phyloP scores from a whole-genome alignment of 2,888 invertebrate genomes.

The Pheosia gnoma region DNA sequence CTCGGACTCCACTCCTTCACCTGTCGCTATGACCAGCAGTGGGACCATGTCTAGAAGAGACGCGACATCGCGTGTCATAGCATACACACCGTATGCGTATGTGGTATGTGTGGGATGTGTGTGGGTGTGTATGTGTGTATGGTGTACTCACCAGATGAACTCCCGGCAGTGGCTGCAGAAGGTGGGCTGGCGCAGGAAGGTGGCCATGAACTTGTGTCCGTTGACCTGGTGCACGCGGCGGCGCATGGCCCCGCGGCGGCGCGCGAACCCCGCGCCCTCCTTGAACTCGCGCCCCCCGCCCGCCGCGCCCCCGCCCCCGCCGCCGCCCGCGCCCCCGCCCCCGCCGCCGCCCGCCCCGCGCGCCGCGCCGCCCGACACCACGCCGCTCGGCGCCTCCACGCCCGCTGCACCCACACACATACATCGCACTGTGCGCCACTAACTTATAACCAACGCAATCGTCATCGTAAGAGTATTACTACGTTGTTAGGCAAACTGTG shows the following conservation, averaged over 20 bases:
- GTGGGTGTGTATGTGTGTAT: not conserved
- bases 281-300: slow-evolving; percentile 92
- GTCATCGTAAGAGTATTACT: too few relatives aligned
- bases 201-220: slow-evolving; percentile 99
- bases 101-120: too few relatives aligned
- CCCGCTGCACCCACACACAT: slow-evolving; percentile 22
- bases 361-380: slow-evolving; percentile 13
- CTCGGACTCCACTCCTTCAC: too few relatives aligned
- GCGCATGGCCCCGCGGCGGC: slow-evolving; percentile 98
- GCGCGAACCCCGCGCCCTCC: slow-evolving; percentile 97
- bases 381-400: slow-evolving; percentile 36
- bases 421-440: not conserved
- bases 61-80: too few relatives aligned
- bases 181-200: slow-evolving; percentile 98
- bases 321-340: slow-evolving; percentile 16
- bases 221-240: slow-evolving; percentile 98
- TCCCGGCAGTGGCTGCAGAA: slow-evolving; percentile 99
- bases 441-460: too few relatives aligned
- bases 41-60: too few relatives aligned
- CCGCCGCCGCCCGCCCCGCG: slow-evolving; percentile 11
- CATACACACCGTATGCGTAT: too few relatives aligned
- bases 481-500: too few relatives aligned
- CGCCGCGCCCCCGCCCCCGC: slow-evolving; percentile 44
- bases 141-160: slow-evolving; percentile 95
- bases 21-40: too few relatives aligned